Conservation (phyloP, 2,797 vertebrate species). For the Lacerta viridis region DNA sequence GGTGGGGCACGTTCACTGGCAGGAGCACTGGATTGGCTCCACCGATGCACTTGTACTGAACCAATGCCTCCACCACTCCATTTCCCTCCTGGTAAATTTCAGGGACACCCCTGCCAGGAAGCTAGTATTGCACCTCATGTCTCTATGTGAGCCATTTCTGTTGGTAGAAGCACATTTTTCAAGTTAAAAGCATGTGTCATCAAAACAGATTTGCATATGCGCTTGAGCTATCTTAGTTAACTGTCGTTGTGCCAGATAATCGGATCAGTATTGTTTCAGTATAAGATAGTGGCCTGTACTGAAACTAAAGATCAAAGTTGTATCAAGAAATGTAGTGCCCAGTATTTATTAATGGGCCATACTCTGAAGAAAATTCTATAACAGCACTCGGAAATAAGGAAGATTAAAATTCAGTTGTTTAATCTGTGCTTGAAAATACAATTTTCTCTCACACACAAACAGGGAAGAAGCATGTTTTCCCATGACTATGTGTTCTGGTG, state of each 20-base stretch:
- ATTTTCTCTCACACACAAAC: constrained; percentile 37
- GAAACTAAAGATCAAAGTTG: constrained; percentile 32
- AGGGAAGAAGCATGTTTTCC: constrained; percentile 83
- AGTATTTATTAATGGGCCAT: not conserved
- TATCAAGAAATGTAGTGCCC: constrained; percentile 14
- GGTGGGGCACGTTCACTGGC: too few species aligned
- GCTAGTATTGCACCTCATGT: too few species aligned
- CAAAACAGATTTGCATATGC: constrained; percentile 8
- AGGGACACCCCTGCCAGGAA: too few species aligned
- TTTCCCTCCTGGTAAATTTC: too few species aligned
- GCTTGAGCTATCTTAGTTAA: not conserved
- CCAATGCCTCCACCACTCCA: too few species aligned
- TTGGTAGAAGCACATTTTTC: constrained; percentile 19
- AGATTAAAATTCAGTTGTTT: not conserved
- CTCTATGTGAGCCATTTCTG: too few species aligned
- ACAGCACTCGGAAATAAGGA: not conserved
- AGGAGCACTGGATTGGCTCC: too few species aligned
- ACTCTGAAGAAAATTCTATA: constrained; percentile 25
- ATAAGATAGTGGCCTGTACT: not conserved
- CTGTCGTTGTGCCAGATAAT: not conserved
- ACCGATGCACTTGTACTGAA: too few species aligned
- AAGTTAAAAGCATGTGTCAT: not conserved
- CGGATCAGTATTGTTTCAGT: constrained; percentile 35
- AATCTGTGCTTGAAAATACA: not conserved
- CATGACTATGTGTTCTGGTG: constrained; percentile 88